Percentiles rank a stretch among this genome's conserved stretches.
Conservation (phyloP, 2,113 vertebrate genomes). For the Gallinago undulata region DNA sequence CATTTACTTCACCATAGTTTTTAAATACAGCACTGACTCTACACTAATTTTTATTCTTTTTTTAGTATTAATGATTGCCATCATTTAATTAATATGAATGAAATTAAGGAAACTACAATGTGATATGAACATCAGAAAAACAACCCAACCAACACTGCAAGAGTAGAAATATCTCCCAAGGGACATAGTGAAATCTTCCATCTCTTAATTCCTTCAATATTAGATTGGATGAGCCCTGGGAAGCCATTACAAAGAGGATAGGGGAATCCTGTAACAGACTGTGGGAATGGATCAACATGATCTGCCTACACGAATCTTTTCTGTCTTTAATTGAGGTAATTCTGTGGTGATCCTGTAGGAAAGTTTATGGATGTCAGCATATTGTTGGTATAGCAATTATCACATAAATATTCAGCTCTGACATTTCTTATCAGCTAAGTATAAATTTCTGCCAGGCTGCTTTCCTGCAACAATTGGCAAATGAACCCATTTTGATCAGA, state of each 20-base stretch:
- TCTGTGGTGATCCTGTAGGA: not conserved
- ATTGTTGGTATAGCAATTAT: not conserved
- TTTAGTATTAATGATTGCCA: not conserved
- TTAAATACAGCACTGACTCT: not conserved
- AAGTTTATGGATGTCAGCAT: not conserved
- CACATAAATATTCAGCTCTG: not conserved
- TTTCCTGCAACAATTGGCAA: constrained; percentile 8
- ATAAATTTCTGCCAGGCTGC: not conserved
- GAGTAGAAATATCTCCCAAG: not conserved
- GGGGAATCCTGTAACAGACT: not conserved
- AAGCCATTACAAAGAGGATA: not conserved
- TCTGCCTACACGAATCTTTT: not conserved
- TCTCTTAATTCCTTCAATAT: not conserved
- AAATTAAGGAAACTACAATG: constrained; percentile 39
- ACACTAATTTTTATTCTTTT: not conserved
- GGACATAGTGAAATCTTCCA: not conserved
- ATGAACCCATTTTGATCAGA: not conserved
- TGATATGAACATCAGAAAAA: not conserved
- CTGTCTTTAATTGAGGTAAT: not conserved
- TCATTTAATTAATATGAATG: not conserved
- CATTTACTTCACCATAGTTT: not conserved
- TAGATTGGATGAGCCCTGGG: not conserved
- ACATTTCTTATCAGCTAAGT: not conserved
- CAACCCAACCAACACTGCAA: not conserved
- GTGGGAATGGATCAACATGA: not conserved